Conservation (phyloP, 2,888 invertebrate genomes). For the Pandemis cinnamomeana region DNA sequence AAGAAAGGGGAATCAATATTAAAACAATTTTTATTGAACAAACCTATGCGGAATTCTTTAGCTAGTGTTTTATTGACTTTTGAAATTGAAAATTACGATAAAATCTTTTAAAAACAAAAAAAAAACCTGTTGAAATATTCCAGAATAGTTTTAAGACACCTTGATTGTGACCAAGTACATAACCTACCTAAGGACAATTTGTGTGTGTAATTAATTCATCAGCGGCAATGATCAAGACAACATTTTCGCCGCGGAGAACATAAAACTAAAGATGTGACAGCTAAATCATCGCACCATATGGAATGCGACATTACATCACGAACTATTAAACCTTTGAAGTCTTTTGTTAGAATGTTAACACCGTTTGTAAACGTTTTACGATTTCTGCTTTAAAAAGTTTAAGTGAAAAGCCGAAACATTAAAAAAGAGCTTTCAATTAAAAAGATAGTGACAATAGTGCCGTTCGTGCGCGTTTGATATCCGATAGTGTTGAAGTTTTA, state of each 20-base stretch:
- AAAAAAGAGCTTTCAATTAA: constrained; percentile 76
- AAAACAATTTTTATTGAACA: too few species aligned
- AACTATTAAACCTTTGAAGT: constrained; percentile 77
- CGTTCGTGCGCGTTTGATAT: constrained; percentile 78
- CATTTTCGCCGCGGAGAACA: constrained; percentile 59
- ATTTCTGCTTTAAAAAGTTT: constrained; percentile 69
- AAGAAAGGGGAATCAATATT: too few species aligned
- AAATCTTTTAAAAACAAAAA: too few species aligned
- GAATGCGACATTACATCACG: constrained; percentile 64
- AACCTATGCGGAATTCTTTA: too few species aligned
- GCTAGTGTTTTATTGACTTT: too few species aligned
- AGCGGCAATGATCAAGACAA: constrained; percentile 39
- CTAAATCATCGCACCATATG: constrained; percentile 72
- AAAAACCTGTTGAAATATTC: too few species aligned
- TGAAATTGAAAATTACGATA: too few species aligned
- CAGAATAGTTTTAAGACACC: too few species aligned
- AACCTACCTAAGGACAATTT: too few species aligned
- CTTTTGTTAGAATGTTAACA: constrained; percentile 73
- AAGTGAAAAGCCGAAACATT: constrained; percentile 69
- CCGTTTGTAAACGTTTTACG: constrained; percentile 62
- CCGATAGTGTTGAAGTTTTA: constrained; percentile 78
- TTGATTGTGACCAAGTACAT: too few species aligned
- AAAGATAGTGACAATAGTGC: constrained; percentile 80
- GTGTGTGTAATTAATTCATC: neutral
- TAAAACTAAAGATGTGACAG: constrained; percentile 75